Conservation (phyloP, 2,797 vertebrate species). For the Phrynocephalus forsythii region DNA sequence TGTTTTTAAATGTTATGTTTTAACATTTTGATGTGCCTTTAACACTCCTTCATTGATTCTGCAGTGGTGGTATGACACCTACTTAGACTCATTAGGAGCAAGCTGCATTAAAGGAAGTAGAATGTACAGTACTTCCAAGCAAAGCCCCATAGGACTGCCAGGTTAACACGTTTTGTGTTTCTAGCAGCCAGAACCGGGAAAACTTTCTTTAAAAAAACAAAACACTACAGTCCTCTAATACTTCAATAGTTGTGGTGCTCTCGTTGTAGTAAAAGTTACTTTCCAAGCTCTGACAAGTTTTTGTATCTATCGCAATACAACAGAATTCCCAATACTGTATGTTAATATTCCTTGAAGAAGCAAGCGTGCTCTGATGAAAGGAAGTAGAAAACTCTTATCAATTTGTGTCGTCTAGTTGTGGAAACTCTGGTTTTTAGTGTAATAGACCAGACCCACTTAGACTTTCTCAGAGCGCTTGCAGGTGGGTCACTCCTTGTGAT, state of each 20-base stretch:
- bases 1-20: neutral
- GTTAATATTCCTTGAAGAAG: neutral
- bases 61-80: neutral
- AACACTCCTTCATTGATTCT: neutral
- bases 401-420: neutral
- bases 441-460: neutral
- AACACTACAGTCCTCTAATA: no score
- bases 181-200: no score
- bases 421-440: neutral
- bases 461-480: neutral
- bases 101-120: neutral
- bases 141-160: neutral
- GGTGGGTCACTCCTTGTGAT: neutral
- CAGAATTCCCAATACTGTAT: neutral
- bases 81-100: neutral
- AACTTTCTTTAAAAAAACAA: no score
- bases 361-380: neutral
- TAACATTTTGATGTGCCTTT: neutral
- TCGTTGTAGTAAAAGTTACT: no score
- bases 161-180: neutral
- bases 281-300: no score
- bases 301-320: neutral
- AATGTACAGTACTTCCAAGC: neutral
- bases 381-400: neutral
- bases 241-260: no score